Percentiles rank a stretch among this genome's conserved stretches.
These are phyloP conservation scores for Galaxias olidus DNA, from an alignment of 2,797 vertebrate genomes.

Conservation along the genomic window DNA sequence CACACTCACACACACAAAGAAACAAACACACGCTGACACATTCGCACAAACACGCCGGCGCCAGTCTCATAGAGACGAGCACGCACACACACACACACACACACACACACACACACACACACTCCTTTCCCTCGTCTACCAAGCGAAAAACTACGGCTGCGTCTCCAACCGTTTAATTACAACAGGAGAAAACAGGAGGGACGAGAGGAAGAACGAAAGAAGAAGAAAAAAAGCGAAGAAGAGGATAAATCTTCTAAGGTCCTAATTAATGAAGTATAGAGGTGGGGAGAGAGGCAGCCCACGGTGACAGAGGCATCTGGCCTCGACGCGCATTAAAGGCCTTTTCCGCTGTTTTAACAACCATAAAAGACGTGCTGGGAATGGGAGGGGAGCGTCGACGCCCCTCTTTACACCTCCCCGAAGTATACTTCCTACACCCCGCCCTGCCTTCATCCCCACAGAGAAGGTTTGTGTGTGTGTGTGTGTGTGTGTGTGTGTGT, in stretches of 20 bases:
- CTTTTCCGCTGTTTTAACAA: constrained; percentile 72
- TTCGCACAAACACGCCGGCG: neutral
- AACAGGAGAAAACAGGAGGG: constrained; percentile 46
- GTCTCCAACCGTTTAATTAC: constrained; percentile 55
- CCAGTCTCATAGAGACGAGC: neutral
- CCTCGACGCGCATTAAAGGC: constrained; percentile 62
- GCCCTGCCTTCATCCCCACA: constrained; percentile 25
- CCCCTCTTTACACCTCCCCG: constrained; percentile 60
- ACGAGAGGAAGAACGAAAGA: constrained; percentile 30
- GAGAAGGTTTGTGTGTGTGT: constrained; percentile 17
- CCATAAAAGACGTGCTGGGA: constrained; percentile 69
- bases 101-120: neutral
- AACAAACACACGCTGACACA: no score
- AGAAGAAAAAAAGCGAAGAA: constrained; percentile 24
- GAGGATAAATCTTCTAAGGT: constrained; percentile 59
- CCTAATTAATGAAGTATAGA: constrained; percentile 69
- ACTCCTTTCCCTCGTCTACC: neutral
- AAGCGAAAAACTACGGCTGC: constrained; percentile 15
- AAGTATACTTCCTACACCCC: constrained; percentile 56
- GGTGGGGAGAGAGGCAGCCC: constrained; percentile 52
- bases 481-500: constrained; percentile 26
- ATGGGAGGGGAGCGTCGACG: constrained; percentile 52
- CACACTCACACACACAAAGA: neutral
- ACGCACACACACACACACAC: neutral
- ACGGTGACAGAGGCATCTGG: constrained; percentile 61